These are phyloP conservation scores for Oscheius sp. DNA, from an alignment of 2,888 invertebrate species.

Conservation along the genomic window DNA sequence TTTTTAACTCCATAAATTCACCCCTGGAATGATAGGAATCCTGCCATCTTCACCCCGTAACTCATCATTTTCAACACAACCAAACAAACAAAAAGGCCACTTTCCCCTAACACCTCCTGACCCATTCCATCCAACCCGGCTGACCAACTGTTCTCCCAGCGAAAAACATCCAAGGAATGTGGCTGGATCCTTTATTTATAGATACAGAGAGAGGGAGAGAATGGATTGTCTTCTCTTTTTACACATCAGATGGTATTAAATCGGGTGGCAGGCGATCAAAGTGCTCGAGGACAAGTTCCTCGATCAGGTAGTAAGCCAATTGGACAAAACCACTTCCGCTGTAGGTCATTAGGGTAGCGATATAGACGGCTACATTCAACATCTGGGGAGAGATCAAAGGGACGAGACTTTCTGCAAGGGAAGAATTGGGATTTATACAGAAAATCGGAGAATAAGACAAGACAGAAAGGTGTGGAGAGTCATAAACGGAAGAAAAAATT, in stretches of 20 bases:
- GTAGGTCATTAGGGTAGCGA: conserved; percentile 43
- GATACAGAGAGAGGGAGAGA: neutral
- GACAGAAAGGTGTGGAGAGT: neutral
- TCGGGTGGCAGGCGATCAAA: conserved; percentile 47
- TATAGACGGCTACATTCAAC: conserved; percentile 31
- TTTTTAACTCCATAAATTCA: neutral
- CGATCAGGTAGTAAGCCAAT: conserved; percentile 57
- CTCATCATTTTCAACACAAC: too few relatives aligned
- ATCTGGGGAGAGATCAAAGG: conserved; percentile 9
- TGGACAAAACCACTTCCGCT: conserved; percentile 64
- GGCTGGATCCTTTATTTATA: conserved; percentile 23
- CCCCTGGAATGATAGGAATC: neutral
- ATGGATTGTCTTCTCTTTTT: neutral
- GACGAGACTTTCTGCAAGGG: neutral
- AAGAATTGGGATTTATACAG: neutral
- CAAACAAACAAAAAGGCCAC: too few relatives aligned
- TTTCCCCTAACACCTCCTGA: neutral
- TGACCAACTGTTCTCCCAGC: conserved; percentile 19
- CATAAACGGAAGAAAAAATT: too few relatives aligned
- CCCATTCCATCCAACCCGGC: neutral
- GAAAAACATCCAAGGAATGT: conserved; percentile 19
- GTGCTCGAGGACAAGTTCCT: conserved; percentile 56
- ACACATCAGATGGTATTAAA: conserved; percentile 16
- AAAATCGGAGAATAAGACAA: neutral
- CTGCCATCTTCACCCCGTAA: too few relatives aligned